Evolutionary conservation across 2,113 vertebrate genomes (phyloP).

Genomic region (Sclerurus mexicanus): DNA sequence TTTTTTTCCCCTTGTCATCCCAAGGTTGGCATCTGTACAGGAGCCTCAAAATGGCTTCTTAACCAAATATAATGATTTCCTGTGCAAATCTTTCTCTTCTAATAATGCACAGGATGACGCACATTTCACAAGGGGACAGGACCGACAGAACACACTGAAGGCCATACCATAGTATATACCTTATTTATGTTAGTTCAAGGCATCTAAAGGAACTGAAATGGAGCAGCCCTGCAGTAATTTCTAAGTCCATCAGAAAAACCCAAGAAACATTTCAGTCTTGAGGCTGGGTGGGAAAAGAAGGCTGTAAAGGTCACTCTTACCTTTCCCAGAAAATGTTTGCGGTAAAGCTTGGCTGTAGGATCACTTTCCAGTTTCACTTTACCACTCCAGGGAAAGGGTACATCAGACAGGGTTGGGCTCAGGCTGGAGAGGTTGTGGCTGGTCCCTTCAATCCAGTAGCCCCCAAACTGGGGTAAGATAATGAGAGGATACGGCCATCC

Average conservation of each 20-base stretch:
- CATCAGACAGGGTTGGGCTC: conserved; percentile 71
- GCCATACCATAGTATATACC: fast-evolving
- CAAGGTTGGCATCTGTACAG: neutral
- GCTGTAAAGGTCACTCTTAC: conserved; percentile 61
- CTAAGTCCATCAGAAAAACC: neutral
- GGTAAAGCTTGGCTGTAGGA: conserved; percentile 82
- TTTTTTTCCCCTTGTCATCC: neutral
- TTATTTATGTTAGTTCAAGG: neutral
- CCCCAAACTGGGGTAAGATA: conserved; percentile 82
- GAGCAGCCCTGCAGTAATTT: neutral
- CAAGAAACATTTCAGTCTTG: neutral
- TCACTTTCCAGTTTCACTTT: conserved; percentile 87
- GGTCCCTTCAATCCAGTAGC: conserved; percentile 87
- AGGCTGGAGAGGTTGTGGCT: conserved; percentile 69
- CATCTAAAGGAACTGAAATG: neutral
- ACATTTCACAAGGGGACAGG: neutral
- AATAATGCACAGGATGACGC: neutral
- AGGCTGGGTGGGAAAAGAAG: neutral
- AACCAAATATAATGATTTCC: neutral
- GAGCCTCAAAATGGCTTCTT: neutral
- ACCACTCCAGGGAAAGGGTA: conserved; percentile 60
- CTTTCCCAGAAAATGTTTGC: conserved; percentile 82
- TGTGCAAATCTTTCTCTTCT: neutral
- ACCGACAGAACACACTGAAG: neutral
- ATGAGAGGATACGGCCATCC: conserved; percentile 82